Conservation (phyloP, 37 sponge, comb jelly and placozoan genomes). For the Mnemiopsis leidyi region DNA sequence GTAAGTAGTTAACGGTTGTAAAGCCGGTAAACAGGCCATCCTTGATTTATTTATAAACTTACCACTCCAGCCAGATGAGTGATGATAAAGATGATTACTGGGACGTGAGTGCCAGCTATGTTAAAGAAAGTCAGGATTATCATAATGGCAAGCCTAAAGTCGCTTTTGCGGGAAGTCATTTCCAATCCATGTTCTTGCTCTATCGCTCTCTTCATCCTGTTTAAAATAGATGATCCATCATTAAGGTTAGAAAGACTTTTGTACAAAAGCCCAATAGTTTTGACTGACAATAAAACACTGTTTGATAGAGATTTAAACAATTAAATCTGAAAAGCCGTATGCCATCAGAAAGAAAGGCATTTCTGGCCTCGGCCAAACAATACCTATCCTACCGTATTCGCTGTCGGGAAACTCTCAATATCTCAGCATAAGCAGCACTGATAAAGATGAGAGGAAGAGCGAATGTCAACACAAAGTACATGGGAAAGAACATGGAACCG, state of each 20-base stretch:
- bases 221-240: too few relatives aligned
- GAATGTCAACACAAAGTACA: neutral
- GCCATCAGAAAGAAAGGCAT: too few relatives aligned
- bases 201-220: conserved; percentile 45
- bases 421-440: neutral
- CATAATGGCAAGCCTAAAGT: conserved; percentile 31
- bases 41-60: too few relatives aligned
- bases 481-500: neutral
- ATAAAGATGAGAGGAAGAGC: conserved; percentile 24
- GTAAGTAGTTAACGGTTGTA: too few relatives aligned
- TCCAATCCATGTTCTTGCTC: conserved; percentile 46
- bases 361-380: too few relatives aligned
- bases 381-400: conserved; percentile 26
- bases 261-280: too few relatives aligned
- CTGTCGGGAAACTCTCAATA: neutral
- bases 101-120: conserved; percentile 26
- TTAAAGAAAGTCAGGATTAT: conserved; percentile 44
- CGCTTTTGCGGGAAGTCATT: conserved; percentile 34
- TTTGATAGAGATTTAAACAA: too few relatives aligned
- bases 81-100: conserved; percentile 31
- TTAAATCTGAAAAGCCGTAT: too few relatives aligned
- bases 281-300: too few relatives aligned
- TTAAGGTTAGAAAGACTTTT: too few relatives aligned
- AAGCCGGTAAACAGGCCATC: too few relatives aligned
- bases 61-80: conserved; percentile 20